Evolutionary conservation across 2,113 vertebrate species (phyloP).

Genomic region (Ameiurus melas): DNA sequence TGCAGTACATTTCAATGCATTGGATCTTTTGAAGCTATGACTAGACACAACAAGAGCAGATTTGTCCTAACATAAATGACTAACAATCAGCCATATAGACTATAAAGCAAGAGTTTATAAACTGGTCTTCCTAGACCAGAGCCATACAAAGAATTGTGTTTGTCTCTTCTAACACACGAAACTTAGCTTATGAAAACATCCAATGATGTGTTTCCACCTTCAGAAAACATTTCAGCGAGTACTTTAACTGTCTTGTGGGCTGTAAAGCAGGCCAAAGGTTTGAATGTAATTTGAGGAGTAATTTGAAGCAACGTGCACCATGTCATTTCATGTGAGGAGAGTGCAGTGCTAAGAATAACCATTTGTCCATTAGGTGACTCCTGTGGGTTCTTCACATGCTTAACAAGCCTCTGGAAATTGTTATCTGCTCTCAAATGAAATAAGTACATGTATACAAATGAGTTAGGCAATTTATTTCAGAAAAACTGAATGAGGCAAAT

Average conservation of each 20-base stretch:
- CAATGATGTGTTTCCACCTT: background rate
- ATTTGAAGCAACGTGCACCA: background rate
- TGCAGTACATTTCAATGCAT: background rate
- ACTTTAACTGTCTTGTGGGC: background rate
- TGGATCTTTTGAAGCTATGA: background rate
- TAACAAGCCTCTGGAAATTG: background rate
- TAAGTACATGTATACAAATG: background rate
- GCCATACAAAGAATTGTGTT: background rate
- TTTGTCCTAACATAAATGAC: background rate
- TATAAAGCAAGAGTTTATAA: background rate
- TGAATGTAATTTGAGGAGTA: background rate
- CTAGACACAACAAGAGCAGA: background rate
- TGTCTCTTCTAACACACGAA: background rate
- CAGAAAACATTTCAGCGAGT: background rate
- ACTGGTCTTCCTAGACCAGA: background rate
- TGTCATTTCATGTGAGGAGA: conserved; percentile 17
- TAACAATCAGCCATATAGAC: background rate
- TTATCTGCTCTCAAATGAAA: conserved; percentile 2
- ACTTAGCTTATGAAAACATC: background rate
- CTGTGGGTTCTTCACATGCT: background rate
- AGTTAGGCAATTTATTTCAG: background rate
- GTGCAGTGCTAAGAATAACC: conserved; percentile 2
- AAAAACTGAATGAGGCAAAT: background rate
- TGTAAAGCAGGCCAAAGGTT: conserved; percentile 19
- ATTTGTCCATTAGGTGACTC: conserved; percentile 6